A percentile compares a stretch with the other conserved stretches of the same genome.
These are phyloP conservation scores for Heliconius ismenius DNA, from an alignment of 2,888 invertebrate genomes.

Conservation along the genomic window DNA sequence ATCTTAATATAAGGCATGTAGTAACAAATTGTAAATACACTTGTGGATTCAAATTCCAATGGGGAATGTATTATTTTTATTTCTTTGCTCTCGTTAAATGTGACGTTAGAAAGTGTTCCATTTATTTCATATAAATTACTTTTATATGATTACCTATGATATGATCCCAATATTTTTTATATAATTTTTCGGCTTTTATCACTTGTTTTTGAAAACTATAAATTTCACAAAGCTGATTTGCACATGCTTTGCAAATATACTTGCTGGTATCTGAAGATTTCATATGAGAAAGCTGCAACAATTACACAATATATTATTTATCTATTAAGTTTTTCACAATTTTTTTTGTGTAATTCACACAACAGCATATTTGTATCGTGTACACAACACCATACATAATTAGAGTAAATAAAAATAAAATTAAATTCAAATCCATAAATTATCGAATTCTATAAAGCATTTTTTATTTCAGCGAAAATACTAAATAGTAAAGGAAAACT, in stretches of 20 bases:
- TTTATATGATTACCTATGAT: constrained; percentile 47
- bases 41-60: too few relatives aligned
- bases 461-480: not conserved
- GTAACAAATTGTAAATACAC: too few relatives aligned
- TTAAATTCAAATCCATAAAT: not conserved
- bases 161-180: constrained; percentile 45
- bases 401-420: not conserved
- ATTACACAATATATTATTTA: not conserved
- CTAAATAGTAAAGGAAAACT: not conserved
- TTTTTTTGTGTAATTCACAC: too few relatives aligned
- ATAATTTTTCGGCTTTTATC: constrained; percentile 52
- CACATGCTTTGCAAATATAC: constrained; percentile 56
- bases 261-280: constrained; percentile 53
- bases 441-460: too few relatives aligned
- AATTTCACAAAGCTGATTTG: constrained; percentile 54
- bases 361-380: too few relatives aligned
- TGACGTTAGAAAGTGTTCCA: too few relatives aligned
- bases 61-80: too few relatives aligned
- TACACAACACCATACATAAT: too few relatives aligned
- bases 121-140: too few relatives aligned
- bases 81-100: too few relatives aligned
- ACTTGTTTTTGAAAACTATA: constrained; percentile 57
- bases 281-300: constrained; percentile 51
- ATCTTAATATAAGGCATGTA: not conserved
- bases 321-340: too few relatives aligned